These are phyloP conservation scores for Desoria tigrina DNA, from an alignment of 2,888 invertebrate genomes.

Conservation along the genomic window DNA sequence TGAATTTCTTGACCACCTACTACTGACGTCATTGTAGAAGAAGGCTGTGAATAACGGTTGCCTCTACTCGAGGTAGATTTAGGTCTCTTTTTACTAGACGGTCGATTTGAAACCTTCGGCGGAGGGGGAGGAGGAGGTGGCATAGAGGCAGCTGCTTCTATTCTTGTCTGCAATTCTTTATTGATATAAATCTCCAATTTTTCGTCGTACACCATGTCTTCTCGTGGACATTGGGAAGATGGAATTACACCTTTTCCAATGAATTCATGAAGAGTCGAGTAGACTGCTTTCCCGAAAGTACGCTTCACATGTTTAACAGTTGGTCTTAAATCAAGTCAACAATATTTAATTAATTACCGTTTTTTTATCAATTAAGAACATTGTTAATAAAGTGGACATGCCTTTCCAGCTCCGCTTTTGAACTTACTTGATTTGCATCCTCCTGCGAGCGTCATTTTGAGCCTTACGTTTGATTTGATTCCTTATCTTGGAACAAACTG, in stretches of 20 bases:
- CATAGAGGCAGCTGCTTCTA: conserved; percentile 7
- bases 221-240: conserved; percentile 8
- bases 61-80: not conserved
- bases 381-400: no score
- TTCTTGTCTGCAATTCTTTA: not conserved
- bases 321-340: not conserved
- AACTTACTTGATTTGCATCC: not conserved
- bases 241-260: conserved; percentile 9
- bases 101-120: not conserved
- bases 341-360: not conserved
- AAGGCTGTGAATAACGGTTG: not conserved
- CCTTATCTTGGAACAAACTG: not conserved
- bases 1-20: not conserved
- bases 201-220: conserved; percentile 13
- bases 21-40: not conserved
- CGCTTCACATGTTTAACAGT: conserved; percentile 5
- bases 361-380: not conserved
- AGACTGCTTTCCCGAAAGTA: conserved; percentile 13
- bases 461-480: conserved; percentile 6
- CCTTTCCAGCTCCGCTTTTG: no score
- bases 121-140: conserved; percentile 13
- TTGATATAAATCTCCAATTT: conserved; percentile 7
- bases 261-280: conserved; percentile 10
- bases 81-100: not conserved
- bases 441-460: not conserved